These are phyloP conservation scores for Schizotus pectinicornis DNA, from an alignment of 2,888 invertebrate species.

Conservation along the genomic window DNA sequence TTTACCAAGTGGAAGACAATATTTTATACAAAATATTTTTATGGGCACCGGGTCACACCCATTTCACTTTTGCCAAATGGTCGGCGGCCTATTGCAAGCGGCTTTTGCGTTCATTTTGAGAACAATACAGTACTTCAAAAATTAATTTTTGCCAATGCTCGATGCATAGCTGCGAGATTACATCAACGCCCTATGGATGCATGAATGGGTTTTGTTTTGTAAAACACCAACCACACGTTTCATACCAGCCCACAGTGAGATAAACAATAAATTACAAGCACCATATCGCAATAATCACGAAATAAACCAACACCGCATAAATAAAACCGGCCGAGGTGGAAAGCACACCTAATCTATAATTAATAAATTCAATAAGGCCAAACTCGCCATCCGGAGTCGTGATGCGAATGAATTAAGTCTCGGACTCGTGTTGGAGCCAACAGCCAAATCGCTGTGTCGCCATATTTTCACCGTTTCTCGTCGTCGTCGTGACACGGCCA, in stretches of 20 bases:
- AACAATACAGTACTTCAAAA: too few species aligned
- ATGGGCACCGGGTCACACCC: slow-evolving; percentile 12
- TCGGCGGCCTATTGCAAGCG: too few species aligned
- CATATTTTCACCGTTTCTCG: not conserved
- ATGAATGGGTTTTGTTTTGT: slow-evolving; percentile 25
- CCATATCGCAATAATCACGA: slow-evolving; percentile 26
- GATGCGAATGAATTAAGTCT: not conserved
- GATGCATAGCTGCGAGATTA: slow-evolving; percentile 14
- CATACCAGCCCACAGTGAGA: slow-evolving; percentile 23
- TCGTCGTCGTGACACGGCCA: not conserved
- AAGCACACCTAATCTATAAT: slow-evolving; percentile 22
- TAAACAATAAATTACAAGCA: slow-evolving; percentile 26
- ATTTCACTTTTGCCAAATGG: slow-evolving; percentile 12
- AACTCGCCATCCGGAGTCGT: not conserved
- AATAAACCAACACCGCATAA: slow-evolving; percentile 25
- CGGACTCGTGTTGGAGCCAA: not conserved
- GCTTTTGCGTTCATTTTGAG: too few species aligned
- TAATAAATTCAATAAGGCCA: slow-evolving; percentile 22
- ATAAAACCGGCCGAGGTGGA: slow-evolving; percentile 10
- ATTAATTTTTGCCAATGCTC: slow-evolving; percentile 13
- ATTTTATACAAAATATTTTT: too few species aligned
- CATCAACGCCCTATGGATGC: slow-evolving; percentile 18
- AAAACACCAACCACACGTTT: slow-evolving; percentile 26
- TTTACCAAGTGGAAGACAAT: too few species aligned
- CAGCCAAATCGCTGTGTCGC: not conserved